These are phyloP conservation scores for Adelosebastes latens DNA, from an alignment of 2,797 vertebrate genomes.

Conservation along the genomic window DNA sequence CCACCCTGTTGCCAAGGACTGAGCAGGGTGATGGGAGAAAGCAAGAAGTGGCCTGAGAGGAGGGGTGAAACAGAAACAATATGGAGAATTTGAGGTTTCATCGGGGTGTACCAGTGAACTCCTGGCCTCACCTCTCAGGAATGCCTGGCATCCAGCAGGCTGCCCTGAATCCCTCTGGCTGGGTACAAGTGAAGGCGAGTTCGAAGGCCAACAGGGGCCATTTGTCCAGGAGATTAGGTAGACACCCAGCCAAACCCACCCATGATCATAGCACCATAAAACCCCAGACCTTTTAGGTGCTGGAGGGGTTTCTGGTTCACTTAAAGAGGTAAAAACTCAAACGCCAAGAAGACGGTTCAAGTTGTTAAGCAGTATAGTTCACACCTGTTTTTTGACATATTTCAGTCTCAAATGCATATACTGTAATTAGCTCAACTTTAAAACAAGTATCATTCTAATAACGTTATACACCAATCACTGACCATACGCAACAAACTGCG, in stretches of 20 bases:
- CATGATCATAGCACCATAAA: constrained; percentile 28
- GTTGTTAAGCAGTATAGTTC: not conserved
- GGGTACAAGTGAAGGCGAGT: constrained; percentile 20
- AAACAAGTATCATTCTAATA: not conserved
- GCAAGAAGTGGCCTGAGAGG: not conserved
- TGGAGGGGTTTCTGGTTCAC: not conserved
- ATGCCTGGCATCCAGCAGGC: constrained; percentile 72
- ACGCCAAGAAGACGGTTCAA: not conserved
- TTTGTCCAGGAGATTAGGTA: constrained; percentile 40
- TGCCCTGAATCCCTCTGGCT: constrained; percentile 34
- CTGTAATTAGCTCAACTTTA: not conserved
- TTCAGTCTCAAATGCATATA: not conserved
- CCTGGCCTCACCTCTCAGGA: constrained; percentile 57
- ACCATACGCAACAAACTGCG: too few species aligned
- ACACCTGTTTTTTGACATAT: not conserved
- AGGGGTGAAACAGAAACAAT: not conserved
- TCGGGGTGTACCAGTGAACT: constrained; percentile 47
- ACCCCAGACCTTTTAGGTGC: not conserved
- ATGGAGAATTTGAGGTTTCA: constrained; percentile 15
- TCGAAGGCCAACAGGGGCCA: constrained; percentile 6
- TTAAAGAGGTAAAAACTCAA: constrained; percentile 7
- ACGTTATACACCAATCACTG: not conserved
- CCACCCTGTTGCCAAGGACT: not conserved
- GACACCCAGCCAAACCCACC: constrained; percentile 10
- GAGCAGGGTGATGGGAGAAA: not conserved